Evolutionary conservation across 2,113 vertebrate species (phyloP), one percentile per base, ranked within the genome.

Genomic region (Strix aluco): DNA sequence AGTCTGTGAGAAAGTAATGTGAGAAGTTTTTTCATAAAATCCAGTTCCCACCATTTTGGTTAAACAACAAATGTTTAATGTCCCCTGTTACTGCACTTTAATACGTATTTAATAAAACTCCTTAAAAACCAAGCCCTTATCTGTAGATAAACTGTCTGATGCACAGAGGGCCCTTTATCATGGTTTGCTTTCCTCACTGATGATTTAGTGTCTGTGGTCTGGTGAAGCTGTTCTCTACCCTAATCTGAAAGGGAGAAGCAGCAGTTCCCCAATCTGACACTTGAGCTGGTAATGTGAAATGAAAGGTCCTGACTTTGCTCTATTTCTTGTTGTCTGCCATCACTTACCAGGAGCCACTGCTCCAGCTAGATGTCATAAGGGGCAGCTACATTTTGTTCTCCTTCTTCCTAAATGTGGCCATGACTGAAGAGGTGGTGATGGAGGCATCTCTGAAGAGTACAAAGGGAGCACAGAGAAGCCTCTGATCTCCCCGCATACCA

Each of bases 91-190:
- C 13, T 89, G 44, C 34, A 22, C 71, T 86, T 83, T 52, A 51
- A 26, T 18, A 69, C 9, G 2, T 21, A 51, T 69, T 91, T 92
- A 81, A 61, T 57, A 47, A 62, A 70, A 51, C 5, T n/a, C 5
- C 15, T 36, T 54, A 49, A 75, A 86, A 84, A 15, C 2, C 32
- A 80, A 10, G 57, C 36, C 9, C 23, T 71, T 55, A 85, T 23
- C 42, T 77, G 63, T 6, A 78, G 21, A 52, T 54, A 0, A 0
- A 30, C 10, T 51, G 5, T 32, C 38, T 25, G 13, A 44, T 65
- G 36, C 25, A 49, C 13, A 46, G 34, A 61, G 23, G 20, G 7
- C 11, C 20, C 29, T 72, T 75, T 46, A 44, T 51, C 38, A 49
- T 1, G 6, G 13, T 51, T 94, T 93, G 26, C 40, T 65, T 88